phyloP scores from a whole-genome alignment of 2,113 vertebrate species.

The Syngnathus typhle region DNA sequence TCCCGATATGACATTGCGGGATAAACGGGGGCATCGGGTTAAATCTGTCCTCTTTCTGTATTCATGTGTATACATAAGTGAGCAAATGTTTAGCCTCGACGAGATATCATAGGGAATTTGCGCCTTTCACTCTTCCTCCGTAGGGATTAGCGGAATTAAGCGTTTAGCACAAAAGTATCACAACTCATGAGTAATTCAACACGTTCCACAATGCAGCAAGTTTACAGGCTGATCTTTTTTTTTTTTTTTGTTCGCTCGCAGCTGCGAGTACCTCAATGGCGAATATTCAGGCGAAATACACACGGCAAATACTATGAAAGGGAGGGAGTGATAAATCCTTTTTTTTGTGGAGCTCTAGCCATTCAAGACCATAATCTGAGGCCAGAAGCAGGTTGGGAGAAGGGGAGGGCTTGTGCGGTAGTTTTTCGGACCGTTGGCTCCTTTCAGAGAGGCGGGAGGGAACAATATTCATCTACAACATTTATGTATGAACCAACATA shows the following conservation, averaged over 20 bases:
- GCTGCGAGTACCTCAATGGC: slow-evolving; percentile 49
- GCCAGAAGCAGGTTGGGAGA: slow-evolving; percentile 57
- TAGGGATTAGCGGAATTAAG: slow-evolving; percentile 66
- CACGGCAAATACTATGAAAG: slow-evolving; percentile 56
- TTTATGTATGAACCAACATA: slow-evolving; percentile 51
- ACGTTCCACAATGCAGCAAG: slow-evolving; percentile 45
- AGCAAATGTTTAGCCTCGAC: slow-evolving; percentile 64
- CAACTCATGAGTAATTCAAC: slow-evolving; percentile 73
- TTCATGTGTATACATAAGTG: slow-evolving; percentile 65
- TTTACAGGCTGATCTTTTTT: slow-evolving; percentile 52
- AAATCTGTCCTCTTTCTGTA: slow-evolving; percentile 57
- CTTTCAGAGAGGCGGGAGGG: slow-evolving; percentile 64
- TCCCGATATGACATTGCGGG: slow-evolving; percentile 52
- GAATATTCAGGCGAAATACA: slow-evolving; percentile 66
- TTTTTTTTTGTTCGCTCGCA: slow-evolving; percentile 60
- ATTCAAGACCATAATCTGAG: slow-evolving; percentile 67
- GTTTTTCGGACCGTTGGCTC: slow-evolving; percentile 58
- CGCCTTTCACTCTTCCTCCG: slow-evolving; percentile 60
- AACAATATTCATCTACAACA: slow-evolving; percentile 60
- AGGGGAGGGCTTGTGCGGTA: slow-evolving; percentile 47
- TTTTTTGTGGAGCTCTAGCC: slow-evolving; percentile 39
- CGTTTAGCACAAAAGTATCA: slow-evolving; percentile 64
- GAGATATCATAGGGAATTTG: slow-evolving; percentile 69
- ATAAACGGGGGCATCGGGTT: slow-evolving; percentile 57
- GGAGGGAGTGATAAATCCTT: slow-evolving; percentile 53